Evolutionary conservation across 2,797 vertebrate species (phyloP).

Genomic region (Coregonus sp.): DNA sequence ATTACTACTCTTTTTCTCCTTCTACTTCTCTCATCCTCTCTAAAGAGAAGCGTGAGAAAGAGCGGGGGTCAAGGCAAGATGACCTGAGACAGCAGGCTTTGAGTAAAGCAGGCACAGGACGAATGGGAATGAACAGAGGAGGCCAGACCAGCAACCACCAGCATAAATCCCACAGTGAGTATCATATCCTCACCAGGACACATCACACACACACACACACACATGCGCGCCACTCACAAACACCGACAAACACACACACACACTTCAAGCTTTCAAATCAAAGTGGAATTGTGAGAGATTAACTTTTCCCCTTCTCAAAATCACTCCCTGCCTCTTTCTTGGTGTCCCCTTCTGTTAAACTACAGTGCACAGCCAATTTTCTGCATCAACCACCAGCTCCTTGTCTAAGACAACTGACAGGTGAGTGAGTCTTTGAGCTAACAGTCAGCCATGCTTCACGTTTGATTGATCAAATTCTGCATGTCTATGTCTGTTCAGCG

Average conservation of each 20-base stretch:
- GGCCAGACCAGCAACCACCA: conserved; percentile 47
- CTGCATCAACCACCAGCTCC: conserved; percentile 69
- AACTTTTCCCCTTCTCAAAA: not conserved
- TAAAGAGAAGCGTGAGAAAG: conserved; percentile 89
- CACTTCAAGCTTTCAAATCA: not conserved
- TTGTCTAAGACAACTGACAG: conserved; percentile 79
- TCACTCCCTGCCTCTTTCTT: not conserved
- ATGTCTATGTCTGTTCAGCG: not conserved
- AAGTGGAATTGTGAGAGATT: not conserved
- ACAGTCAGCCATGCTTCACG: not conserved
- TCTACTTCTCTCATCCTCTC: not conserved
- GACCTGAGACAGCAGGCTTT: conserved; percentile 77
- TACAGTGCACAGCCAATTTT: conserved; percentile 61
- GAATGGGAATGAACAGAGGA: conserved; percentile 43
- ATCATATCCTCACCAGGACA: not conserved
- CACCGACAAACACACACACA: not conserved
- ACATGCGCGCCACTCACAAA: not conserved
- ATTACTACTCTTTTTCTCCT: not conserved
- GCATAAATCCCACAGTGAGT: conserved; percentile 66
- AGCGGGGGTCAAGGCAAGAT: conserved; percentile 82
- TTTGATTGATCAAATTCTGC: not conserved
- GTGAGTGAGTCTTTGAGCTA: conserved; percentile 73
- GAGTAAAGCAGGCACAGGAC: conserved; percentile 54
- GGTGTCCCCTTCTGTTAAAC: conserved; percentile 5
- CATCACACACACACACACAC: conserved; percentile 4